A percentile compares a stretch with the other conserved stretches of the same genome.
Evolutionary conservation across 2,888 invertebrate species (phyloP).

Genomic region (Orthosia cruda): DNA sequence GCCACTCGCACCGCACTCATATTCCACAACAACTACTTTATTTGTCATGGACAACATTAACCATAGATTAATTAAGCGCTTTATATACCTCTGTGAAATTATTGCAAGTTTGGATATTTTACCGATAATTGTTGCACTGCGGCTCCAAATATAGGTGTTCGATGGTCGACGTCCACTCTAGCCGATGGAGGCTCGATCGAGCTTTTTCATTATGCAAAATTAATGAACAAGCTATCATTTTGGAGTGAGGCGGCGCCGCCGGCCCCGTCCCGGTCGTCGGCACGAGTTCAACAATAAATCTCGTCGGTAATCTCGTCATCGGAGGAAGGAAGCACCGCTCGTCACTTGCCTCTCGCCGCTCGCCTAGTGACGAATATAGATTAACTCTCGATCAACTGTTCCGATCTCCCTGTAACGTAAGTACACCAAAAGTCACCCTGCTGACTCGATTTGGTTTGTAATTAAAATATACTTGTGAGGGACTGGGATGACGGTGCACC

Average conservation of each 20-base stretch:
- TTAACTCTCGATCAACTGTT: constrained; percentile 44
- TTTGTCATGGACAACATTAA: constrained; percentile 2
- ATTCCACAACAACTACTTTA: constrained; percentile 20
- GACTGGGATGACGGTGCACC: constrained; percentile 17
- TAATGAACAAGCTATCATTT: constrained; percentile 60
- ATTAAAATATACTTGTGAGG: constrained; percentile 15
- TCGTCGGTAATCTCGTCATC: constrained; percentile 47
- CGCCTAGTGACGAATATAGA: constrained; percentile 55
- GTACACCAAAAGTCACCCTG: neutral
- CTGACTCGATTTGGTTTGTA: constrained; percentile 5
- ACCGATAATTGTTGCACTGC: constrained; percentile 14
- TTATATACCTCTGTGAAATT: constrained; percentile 14
- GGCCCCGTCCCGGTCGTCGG: neutral
- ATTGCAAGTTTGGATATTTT: constrained; percentile 7
- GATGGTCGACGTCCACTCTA: constrained; percentile 31
- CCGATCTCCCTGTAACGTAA: constrained; percentile 7
- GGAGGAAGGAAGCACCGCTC: constrained; percentile 43
- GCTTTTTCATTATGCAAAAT: constrained; percentile 53
- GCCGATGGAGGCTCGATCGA: constrained; percentile 26
- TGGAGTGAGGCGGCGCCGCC: constrained; percentile 15
- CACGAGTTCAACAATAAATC: constrained; percentile 55
- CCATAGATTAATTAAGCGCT: constrained; percentile 18
- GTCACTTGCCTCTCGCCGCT: constrained; percentile 14
- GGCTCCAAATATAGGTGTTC: constrained; percentile 31
- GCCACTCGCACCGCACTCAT: neutral